These are phyloP conservation scores for Entomobrya multifasciata DNA, from an alignment of 2,888 invertebrate species.

Conservation along the genomic window DNA sequence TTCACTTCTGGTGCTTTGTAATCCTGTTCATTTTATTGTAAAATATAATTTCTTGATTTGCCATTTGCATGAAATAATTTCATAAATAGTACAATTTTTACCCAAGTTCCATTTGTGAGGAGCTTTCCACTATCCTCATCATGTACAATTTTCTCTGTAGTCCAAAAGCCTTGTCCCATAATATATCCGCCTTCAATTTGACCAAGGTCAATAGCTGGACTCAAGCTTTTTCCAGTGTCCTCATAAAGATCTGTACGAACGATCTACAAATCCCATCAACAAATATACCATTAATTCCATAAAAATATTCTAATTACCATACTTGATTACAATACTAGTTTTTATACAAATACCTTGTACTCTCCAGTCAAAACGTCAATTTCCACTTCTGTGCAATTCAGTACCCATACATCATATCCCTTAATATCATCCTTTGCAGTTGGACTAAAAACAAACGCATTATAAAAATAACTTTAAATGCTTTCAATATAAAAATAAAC, in stretches of 20 bases:
- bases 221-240: slow-evolving; percentile 80
- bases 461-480: not conserved
- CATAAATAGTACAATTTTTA: slow-evolving; percentile 46
- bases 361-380: slow-evolving; percentile 89
- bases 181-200: slow-evolving; percentile 82
- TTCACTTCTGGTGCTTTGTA: slow-evolving; percentile 89
- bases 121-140: slow-evolving; percentile 81
- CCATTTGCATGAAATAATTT: not conserved
- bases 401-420: slow-evolving; percentile 81
- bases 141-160: slow-evolving; percentile 81
- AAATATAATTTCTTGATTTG: not conserved
- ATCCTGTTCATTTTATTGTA: slow-evolving; percentile 82
- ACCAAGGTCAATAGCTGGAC: slow-evolving; percentile 81
- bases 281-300: not conserved
- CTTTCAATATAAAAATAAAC: too few species aligned
- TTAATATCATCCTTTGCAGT: slow-evolving; percentile 75
- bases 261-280: slow-evolving; percentile 72
- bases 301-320: too few species aligned
- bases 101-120: slow-evolving; percentile 81
- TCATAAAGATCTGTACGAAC: slow-evolving; percentile 77
- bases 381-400: slow-evolving; percentile 83
- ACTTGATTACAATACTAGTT: too few species aligned
- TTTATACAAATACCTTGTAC: slow-evolving; percentile 57
- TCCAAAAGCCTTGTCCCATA: slow-evolving; percentile 82
- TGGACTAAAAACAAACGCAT: slow-evolving; percentile 40